A percentile compares a stretch with the other conserved stretches of the same genome.
phyloP scores from a whole-genome alignment of 2,113 vertebrate species.

The Baryphthengus martii region DNA sequence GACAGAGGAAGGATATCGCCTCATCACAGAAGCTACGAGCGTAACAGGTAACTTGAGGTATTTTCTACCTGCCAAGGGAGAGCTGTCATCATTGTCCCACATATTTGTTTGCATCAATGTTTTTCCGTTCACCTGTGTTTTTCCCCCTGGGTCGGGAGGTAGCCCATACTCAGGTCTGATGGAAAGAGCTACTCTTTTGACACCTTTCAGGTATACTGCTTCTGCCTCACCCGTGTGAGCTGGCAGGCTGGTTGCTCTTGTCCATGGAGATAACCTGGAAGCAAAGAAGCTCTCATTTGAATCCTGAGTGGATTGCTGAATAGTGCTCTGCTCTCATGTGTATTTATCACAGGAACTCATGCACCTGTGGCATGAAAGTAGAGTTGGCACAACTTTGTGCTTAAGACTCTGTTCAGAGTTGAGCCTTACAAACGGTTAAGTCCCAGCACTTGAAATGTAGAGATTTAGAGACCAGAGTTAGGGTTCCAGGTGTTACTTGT shows the following conservation, averaged over 20 bases:
- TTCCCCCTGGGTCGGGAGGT: accelerated
- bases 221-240: background rate
- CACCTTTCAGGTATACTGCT: background rate
- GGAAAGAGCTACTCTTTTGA: background rate
- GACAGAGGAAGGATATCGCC: constrained; percentile 81
- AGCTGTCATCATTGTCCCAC: accelerated
- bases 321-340: background rate
- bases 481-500: background rate
- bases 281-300: background rate
- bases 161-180: background rate
- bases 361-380: background rate
- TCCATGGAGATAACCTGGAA: background rate
- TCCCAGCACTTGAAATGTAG: background rate
- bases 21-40: constrained; percentile 86
- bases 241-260: background rate
- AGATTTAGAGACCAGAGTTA: background rate
- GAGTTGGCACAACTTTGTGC: background rate
- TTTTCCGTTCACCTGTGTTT: background rate
- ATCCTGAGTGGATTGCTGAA: background rate
- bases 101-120: accelerated
- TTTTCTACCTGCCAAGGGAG: background rate
- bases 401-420: background rate
- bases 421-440: background rate
- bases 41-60: constrained; percentile 79
- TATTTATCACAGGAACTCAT: background rate